phyloP scores from a whole-genome alignment of 1,140 invertebrate species.

The Proctacanthus coquilletti region DNA sequence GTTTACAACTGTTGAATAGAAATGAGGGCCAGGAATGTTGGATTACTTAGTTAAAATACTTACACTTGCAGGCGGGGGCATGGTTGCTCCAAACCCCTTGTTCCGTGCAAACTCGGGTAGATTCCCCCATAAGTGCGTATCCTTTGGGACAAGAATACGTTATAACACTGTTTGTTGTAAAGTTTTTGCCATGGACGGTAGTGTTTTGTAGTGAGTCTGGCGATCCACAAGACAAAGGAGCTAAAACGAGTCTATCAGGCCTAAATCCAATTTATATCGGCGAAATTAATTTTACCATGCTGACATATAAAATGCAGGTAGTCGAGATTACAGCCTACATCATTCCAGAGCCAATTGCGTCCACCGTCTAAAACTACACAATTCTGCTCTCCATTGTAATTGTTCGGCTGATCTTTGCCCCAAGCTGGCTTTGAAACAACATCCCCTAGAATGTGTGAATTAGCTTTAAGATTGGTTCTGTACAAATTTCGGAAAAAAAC shows the following conservation, averaged over 20 bases:
- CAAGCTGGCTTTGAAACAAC: slow-evolving; percentile 63
- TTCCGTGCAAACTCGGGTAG: slow-evolving; percentile 46
- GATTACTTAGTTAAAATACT: slow-evolving; percentile 22
- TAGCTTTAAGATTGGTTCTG: too few species aligned
- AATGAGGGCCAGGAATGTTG: too few species aligned
- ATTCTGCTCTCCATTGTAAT: slow-evolving; percentile 90
- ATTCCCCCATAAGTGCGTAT: slow-evolving; percentile 60
- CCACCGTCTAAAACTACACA: slow-evolving; percentile 83
- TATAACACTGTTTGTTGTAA: slow-evolving; percentile 50
- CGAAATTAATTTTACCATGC: slow-evolving; percentile 47
- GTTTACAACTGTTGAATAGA: slow-evolving; percentile 63
- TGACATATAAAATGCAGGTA: slow-evolving; percentile 88
- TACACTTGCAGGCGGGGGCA: slow-evolving; percentile 74
- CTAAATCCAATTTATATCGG: neutral
- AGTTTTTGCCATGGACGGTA: slow-evolving; percentile 56
- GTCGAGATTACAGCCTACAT: slow-evolving; percentile 84
- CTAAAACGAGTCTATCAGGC: slow-evolving; percentile 34
- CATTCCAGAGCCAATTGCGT: slow-evolving; percentile 82
- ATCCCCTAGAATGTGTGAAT: too few species aligned
- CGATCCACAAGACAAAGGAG: slow-evolving; percentile 66
- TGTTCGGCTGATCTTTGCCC: slow-evolving; percentile 89
- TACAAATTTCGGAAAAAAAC: too few species aligned
- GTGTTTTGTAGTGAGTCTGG: slow-evolving; percentile 73
- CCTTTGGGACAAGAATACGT: slow-evolving; percentile 69
- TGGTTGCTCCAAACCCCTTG: slow-evolving; percentile 67